Conservation (phyloP, 2,113 vertebrate species). For the Ceyx margarethae region DNA sequence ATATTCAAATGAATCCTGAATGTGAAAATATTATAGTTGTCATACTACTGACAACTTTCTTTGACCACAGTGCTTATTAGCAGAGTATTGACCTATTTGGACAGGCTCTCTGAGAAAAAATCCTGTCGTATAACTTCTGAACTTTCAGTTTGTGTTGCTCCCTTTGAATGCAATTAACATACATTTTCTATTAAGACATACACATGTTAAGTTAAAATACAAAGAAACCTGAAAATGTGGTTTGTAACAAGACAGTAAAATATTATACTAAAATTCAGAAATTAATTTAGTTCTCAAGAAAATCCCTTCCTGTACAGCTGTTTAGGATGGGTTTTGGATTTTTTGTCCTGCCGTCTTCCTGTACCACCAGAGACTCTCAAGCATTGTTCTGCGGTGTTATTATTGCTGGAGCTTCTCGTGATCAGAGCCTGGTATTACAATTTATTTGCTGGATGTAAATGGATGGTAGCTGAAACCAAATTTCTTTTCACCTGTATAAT, state of each 20-base stretch:
- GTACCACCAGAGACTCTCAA: not conserved
- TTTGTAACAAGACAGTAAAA: not conserved
- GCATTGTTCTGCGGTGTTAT: not conserved
- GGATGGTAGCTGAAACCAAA: slow-evolving; percentile 51
- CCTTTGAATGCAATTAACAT: not conserved
- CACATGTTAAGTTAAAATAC: not conserved
- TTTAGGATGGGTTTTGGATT: not conserved
- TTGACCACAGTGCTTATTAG: not conserved
- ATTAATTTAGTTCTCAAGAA: not conserved
- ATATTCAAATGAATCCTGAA: not conserved
- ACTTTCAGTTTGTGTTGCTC: not conserved
- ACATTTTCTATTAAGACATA: not conserved
- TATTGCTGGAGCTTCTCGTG: slow-evolving; percentile 14
- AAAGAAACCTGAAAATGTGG: not conserved
- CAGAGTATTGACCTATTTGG: not conserved
- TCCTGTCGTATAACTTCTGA: not conserved
- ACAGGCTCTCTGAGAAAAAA: not conserved
- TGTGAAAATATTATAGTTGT: not conserved
- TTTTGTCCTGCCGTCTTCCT: not conserved
- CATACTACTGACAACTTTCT: not conserved
- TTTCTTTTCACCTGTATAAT: slow-evolving; percentile 61
- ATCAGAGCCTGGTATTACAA: slow-evolving; percentile 32
- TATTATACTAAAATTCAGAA: slow-evolving; percentile 3
- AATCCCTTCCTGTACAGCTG: not conserved
- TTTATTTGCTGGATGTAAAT: slow-evolving; percentile 55